Percentiles rank a stretch among this genome's conserved stretches.
Evolutionary conservation across 2,888 invertebrate species (phyloP).

Genomic region (Myopa tessellatipennis): DNA sequence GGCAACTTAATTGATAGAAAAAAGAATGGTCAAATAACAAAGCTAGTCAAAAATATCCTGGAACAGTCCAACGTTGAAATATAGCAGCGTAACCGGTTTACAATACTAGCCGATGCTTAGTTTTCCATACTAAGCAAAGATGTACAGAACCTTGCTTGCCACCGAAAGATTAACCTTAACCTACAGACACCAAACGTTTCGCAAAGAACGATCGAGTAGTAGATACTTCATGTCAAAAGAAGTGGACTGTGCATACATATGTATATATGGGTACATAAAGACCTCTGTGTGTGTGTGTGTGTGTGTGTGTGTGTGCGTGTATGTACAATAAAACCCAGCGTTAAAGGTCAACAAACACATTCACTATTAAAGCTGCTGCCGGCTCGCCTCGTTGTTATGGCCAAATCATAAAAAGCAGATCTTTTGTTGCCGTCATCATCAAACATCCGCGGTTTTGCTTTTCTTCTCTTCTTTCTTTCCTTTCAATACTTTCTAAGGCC

Average conservation of each 20-base stretch:
- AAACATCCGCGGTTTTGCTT: neutral
- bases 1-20: too few relatives aligned
- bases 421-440: neutral
- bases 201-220: too few relatives aligned
- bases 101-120: too few relatives aligned
- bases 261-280: neutral
- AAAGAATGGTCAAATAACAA: too few relatives aligned
- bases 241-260: neutral
- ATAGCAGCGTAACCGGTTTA: too few relatives aligned
- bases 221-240: too few relatives aligned
- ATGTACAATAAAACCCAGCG: neutral
- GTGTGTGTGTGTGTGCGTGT: conserved; percentile 25
- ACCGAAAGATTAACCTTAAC: too few relatives aligned
- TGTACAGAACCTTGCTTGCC: too few relatives aligned
- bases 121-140: too few relatives aligned
- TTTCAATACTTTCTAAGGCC: neutral
- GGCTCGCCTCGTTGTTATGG: neutral
- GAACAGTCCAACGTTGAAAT: too few relatives aligned
- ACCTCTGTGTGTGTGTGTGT: conserved; percentile 23
- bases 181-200: too few relatives aligned
- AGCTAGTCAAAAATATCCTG: too few relatives aligned
- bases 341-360: conserved; percentile 7
- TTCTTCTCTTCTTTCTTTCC: neutral
- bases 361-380: neutral
- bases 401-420: conserved; percentile 5